phyloP scores from a whole-genome alignment of 2,113 vertebrate species.

The Corapipo altera region DNA sequence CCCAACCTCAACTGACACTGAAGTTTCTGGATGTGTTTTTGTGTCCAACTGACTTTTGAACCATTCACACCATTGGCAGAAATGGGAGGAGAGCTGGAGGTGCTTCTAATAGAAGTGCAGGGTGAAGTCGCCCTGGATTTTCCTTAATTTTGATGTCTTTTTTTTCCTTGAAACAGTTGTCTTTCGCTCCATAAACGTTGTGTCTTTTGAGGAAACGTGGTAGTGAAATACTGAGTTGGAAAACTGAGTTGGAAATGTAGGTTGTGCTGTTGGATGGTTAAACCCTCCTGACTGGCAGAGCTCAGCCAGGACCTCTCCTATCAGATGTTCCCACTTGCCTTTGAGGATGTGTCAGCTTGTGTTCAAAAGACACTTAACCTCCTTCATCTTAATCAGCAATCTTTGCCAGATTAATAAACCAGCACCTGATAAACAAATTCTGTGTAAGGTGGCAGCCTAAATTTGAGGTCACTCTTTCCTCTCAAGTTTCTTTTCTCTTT shows the following conservation, averaged over 20 bases:
- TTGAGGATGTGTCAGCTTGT: neutral
- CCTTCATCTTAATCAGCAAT: neutral
- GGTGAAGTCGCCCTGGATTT: neutral
- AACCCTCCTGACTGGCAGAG: neutral
- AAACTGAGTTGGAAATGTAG: neutral
- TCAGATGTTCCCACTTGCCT: neutral
- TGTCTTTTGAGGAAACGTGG: neutral
- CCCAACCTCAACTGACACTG: neutral
- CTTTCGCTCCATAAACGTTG: rapidly evolving
- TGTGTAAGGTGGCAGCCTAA: neutral
- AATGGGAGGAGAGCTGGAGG: neutral
- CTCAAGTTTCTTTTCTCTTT: neutral
- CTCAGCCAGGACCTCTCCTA: neutral
- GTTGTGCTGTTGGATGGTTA: rapidly evolving
- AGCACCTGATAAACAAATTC: neutral
- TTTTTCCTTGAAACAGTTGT: neutral
- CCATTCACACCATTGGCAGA: neutral
- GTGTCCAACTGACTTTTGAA: neutral
- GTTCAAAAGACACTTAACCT: neutral
- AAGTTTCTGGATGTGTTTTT: neutral
- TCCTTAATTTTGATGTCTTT: neutral
- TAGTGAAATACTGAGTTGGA: neutral
- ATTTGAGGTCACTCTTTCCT: neutral
- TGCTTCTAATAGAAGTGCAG: neutral
- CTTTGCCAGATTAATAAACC: neutral